Evolutionary conservation across 1,140 invertebrate species (phyloP).

Genomic region (Lasaia peninsularis): DNA sequence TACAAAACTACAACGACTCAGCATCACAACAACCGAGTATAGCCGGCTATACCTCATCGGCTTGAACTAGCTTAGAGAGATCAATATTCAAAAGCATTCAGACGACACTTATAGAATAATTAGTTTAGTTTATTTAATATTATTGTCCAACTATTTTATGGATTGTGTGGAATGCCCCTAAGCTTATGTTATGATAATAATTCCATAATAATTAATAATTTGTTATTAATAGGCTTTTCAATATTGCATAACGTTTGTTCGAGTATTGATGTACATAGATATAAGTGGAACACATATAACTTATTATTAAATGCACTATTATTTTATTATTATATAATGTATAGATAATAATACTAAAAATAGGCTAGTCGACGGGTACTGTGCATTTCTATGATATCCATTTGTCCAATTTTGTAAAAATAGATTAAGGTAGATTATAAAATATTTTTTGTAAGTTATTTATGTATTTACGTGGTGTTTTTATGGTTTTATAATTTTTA

Average conservation of each 20-base stretch:
- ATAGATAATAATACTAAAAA: conserved; percentile 24
- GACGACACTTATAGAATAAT: not conserved
- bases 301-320: conserved; percentile 1
- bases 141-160: not conserved
- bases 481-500: conserved; percentile 21
- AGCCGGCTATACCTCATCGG: conserved; percentile 10
- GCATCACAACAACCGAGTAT: conserved; percentile 30
- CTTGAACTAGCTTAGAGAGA: not conserved
- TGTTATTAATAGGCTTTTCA: not conserved
- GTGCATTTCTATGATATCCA: conserved; percentile 58
- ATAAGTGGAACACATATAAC: not conserved
- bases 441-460: conserved; percentile 29
- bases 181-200: not conserved
- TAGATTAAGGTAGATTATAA: conserved; percentile 35
- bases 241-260: not conserved
- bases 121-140: not conserved
- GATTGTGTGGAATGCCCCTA: not conserved
- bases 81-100: not conserved
- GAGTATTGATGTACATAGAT: not conserved
- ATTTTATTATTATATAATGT: conserved; percentile 3
- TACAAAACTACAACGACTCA: conserved; percentile 49
- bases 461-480: conserved; percentile 25
- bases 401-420: conserved; percentile 71
- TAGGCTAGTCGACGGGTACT: conserved; percentile 74
- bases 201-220: not conserved